Evolutionary conservation across 1,140 invertebrate species (phyloP).

Genomic region (Agraylea sexmaculata): DNA sequence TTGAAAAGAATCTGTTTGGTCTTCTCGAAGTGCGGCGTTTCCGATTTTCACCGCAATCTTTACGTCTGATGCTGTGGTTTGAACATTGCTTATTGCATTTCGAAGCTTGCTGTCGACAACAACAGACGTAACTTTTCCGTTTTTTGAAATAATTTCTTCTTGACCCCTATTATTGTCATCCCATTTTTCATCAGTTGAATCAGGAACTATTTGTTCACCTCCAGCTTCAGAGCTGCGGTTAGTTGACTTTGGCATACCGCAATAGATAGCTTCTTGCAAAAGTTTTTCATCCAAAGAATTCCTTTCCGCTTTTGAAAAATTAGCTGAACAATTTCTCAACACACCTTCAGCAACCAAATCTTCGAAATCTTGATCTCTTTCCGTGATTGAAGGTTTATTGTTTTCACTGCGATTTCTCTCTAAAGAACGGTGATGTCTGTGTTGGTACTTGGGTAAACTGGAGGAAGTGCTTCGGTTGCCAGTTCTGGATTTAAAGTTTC

Average conservation of each 20-base stretch:
- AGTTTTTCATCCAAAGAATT: conserved; percentile 20
- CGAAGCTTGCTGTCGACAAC: conserved; percentile 14
- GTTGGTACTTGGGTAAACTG: conserved; percentile 14
- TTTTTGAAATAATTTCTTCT: conserved; percentile 28
- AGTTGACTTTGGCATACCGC: conserved; percentile 15
- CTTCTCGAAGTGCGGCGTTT: conserved; percentile 22
- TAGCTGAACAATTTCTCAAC: conserved; percentile 34
- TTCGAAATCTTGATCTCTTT: conserved; percentile 26
- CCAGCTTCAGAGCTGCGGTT: neutral
- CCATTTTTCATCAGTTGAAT: too few species aligned
- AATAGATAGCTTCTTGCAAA: conserved; percentile 18
- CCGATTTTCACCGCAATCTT: conserved; percentile 29
- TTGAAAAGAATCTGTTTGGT: conserved; percentile 12
- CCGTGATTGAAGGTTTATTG: too few species aligned
- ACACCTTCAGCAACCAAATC: conserved; percentile 54
- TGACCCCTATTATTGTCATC: conserved; percentile 8
- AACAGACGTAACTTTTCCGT: conserved; percentile 36
- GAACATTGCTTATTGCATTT: conserved; percentile 8
- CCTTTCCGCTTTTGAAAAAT: conserved; percentile 24
- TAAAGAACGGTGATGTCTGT: conserved; percentile 8
- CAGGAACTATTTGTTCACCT: neutral
- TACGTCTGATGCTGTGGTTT: conserved; percentile 17
- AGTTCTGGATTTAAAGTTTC: conserved; percentile 28
- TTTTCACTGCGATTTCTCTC: conserved; percentile 12
- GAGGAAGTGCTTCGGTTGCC: conserved; percentile 24